Conservation (phyloP, 2,113 vertebrate genomes). For the Dipodomys stephensi region DNA sequence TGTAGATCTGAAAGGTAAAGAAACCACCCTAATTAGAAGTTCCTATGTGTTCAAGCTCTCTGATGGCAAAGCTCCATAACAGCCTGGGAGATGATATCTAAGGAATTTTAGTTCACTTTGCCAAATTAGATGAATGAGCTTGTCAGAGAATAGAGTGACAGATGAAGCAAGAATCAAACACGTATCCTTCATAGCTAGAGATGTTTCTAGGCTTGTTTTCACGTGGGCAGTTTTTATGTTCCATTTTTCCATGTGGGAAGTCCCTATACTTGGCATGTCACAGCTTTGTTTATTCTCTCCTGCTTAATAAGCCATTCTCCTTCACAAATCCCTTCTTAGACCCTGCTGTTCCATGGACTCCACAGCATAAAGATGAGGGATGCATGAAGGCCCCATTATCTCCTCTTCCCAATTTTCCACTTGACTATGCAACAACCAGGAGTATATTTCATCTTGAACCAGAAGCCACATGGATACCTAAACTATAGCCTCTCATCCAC, state of each 20-base stretch:
- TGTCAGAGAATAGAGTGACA: neutral
- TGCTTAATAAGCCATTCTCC: neutral
- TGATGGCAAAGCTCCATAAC: neutral
- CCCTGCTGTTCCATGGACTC: neutral
- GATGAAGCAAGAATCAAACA: neutral
- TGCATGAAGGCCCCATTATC: neutral
- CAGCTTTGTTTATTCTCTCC: conserved; percentile 7
- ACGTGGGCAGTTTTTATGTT: neutral
- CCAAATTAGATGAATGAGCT: neutral
- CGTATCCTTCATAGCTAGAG: neutral
- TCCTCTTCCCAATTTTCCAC: conserved; percentile 36
- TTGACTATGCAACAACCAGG: neutral
- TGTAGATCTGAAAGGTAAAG: conserved; percentile 1
- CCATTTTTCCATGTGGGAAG: neutral
- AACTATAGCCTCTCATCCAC: conserved; percentile 17
- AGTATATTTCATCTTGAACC: conserved; percentile 9
- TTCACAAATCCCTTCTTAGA: neutral
- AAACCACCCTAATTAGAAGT: neutral
- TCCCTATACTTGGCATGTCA: neutral
- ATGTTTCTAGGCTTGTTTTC: neutral
- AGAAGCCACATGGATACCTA: neutral
- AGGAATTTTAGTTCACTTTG: neutral
- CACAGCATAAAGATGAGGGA: neutral
- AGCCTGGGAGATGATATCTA: neutral
- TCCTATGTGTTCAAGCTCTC: neutral